Conservation (phyloP, 2,113 vertebrate genomes). For the Erythrolamprus reginae region DNA sequence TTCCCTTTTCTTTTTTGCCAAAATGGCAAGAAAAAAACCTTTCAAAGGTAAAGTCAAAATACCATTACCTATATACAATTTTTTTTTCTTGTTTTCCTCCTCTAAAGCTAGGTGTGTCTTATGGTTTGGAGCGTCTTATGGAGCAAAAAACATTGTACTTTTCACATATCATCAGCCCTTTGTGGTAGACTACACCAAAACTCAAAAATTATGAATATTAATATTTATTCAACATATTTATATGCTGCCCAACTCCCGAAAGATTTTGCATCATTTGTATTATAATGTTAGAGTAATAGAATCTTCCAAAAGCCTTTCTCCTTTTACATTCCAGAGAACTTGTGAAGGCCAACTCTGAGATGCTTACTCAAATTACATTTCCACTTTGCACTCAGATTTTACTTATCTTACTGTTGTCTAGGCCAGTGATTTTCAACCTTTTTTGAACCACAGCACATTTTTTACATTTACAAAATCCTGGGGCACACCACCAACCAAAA, state of each 20-base stretch:
- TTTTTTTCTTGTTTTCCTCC: too few relatives aligned
- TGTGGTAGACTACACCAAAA: neutral
- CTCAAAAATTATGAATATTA: neutral
- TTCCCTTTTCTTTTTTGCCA: neutral
- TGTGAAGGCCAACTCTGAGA: neutral
- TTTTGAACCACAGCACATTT: too few relatives aligned
- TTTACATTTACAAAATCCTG: too few relatives aligned
- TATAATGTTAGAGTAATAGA: neutral
- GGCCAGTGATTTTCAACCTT: too few relatives aligned
- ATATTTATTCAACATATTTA: too few relatives aligned
- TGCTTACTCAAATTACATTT: neutral
- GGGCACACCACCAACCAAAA: too few relatives aligned
- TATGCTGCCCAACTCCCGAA: too few relatives aligned
- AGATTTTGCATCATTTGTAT: neutral
- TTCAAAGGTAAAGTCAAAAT: neutral
- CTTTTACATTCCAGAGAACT: neutral
- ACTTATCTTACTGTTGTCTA: neutral
- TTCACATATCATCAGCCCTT: neutral
- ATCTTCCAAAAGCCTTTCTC: neutral
- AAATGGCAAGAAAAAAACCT: neutral
- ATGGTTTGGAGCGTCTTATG: too few relatives aligned
- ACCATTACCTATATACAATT: too few relatives aligned
- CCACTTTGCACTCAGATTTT: neutral
- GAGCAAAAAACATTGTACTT: neutral
- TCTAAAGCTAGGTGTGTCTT: too few relatives aligned